Percentiles rank a stretch among this genome's conserved stretches.
phyloP scores from a whole-genome alignment of 2,113 vertebrate genomes.

The Alosa alosa region DNA sequence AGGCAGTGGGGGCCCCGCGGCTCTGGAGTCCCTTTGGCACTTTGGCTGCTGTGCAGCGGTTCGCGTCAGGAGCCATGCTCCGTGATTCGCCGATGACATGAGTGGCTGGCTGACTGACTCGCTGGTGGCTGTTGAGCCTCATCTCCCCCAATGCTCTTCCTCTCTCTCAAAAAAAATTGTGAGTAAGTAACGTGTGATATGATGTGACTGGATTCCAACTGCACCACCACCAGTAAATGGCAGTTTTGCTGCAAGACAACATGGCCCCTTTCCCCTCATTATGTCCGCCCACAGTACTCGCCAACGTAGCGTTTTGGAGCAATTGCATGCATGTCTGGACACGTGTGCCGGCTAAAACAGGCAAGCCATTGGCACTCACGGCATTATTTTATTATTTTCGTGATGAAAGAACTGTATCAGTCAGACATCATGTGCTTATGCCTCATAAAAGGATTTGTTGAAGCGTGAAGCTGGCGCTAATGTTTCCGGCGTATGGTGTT shows the following conservation, averaged over 20 bases:
- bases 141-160: constrained; percentile 54
- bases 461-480: not conserved
- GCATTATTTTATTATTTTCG: not conserved
- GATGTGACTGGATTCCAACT: constrained; percentile 65
- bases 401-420: not conserved
- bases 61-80: constrained; percentile 87
- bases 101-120: constrained; percentile 69
- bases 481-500: not conserved
- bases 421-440: not conserved
- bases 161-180: not conserved
- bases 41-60: constrained; percentile 86
- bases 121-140: constrained; percentile 83
- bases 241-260: constrained; percentile 72
- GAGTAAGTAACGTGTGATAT: constrained; percentile 68
- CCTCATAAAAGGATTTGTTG: not conserved
- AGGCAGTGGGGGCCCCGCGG: constrained; percentile 84
- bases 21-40: constrained; percentile 40
- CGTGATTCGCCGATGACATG: constrained; percentile 96
- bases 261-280: constrained; percentile 61
- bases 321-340: not conserved
- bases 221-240: constrained; percentile 60
- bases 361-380: not conserved
- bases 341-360: not conserved
- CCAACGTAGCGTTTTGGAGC: constrained; percentile 27
- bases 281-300: constrained; percentile 57